Conservation (phyloP, 2,797 vertebrate species). For the Parauchenoglanis ngamensis region DNA sequence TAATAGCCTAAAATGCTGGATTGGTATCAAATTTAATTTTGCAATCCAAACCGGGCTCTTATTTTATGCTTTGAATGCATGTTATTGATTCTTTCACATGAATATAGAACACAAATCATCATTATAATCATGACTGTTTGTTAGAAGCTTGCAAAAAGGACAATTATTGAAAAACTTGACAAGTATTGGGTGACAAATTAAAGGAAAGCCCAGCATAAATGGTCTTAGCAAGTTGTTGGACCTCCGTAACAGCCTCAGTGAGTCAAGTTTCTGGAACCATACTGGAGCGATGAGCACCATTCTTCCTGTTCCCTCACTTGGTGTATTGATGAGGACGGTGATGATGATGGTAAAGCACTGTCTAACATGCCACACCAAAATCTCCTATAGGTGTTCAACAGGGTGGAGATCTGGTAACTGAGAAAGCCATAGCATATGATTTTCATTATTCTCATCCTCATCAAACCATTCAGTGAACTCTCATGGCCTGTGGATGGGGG, state of each 20-base stretch:
- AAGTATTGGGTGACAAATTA: background rate
- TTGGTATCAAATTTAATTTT: background rate
- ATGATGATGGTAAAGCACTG: background rate
- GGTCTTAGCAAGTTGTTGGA: background rate
- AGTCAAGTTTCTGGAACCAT: background rate
- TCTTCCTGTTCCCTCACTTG: too few species aligned
- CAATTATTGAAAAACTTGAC: background rate
- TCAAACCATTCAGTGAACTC: background rate
- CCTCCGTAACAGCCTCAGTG: background rate
- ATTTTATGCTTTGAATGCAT: background rate
- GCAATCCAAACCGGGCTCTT: background rate
- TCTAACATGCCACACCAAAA: background rate
- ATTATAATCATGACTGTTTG: background rate
- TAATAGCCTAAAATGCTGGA: slow-evolving; percentile 2
- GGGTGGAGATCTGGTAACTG: background rate
- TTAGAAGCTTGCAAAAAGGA: background rate
- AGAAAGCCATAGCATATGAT: background rate
- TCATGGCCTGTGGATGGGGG: background rate
- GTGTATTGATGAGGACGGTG: background rate
- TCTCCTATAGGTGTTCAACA: background rate
- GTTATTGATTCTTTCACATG: background rate
- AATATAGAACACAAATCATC: background rate
- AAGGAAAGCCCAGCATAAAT: background rate
- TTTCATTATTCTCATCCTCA: background rate
- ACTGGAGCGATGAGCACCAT: background rate